phyloP scores from a whole-genome alignment of 64 coral and sea anemone species.

The Anthopleura sola region DNA sequence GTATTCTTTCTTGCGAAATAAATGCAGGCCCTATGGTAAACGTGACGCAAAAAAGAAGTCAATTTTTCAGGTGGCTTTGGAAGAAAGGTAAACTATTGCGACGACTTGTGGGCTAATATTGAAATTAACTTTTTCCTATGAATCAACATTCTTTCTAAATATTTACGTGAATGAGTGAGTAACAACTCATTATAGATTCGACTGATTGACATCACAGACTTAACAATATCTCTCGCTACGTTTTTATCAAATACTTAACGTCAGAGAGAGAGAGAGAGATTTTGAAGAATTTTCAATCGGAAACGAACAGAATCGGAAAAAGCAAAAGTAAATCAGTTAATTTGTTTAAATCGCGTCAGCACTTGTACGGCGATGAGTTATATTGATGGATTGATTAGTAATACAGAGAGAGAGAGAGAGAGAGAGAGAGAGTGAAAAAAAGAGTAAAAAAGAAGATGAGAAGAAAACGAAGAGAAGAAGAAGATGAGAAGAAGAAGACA shows the following conservation, averaged over 20 bases:
- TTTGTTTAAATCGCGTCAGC: not conserved
- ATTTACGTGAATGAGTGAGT: not conserved
- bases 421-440: not conserved
- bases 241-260: not conserved
- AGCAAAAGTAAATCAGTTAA: not conserved
- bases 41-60: no score
- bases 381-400: not conserved
- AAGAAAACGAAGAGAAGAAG: not conserved
- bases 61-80: no score
- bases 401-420: not conserved
- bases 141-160: not conserved
- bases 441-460: not conserved
- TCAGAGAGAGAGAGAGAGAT: not conserved
- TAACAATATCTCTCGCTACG: not conserved
- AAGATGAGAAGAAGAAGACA: not conserved
- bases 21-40: not conserved
- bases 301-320: not conserved
- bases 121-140: not conserved
- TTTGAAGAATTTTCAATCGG: not conserved
- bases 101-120: not conserved
- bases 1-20: not conserved
- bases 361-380: not conserved
- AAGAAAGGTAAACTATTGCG: no score
- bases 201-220: not conserved
- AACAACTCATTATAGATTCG: not conserved